Evolutionary conservation across 2,888 invertebrate genomes (phyloP), one percentile per base, ranked within the genome.

Genomic region (Biston stratarius): DNA sequence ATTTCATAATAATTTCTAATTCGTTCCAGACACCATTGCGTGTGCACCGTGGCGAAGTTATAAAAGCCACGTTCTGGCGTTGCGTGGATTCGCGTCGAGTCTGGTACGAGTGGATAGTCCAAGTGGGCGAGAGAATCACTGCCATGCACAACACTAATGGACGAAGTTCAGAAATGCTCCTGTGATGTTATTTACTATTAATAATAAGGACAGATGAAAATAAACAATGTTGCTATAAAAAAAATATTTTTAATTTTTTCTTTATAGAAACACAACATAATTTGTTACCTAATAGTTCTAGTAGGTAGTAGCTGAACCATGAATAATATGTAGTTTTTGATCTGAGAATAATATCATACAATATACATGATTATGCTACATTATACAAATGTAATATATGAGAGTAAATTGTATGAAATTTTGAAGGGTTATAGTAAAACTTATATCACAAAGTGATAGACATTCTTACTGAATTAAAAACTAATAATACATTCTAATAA

Each of bases 71-170:
- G 72, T 98, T 99, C 82, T 99, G 99, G 99, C 95, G 99, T 40
- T 95, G 96, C 71, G 96, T 96, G 61, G 96, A 95, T 71, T 85
- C 95, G 5, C 96, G 97, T 71, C 96, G 97, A 84, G 98, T 99
- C 10, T 99, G 99, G 99, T 99, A 99, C 82, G 99, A 99, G 87
- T 99, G 99, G 99, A 95, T 96, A 76, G 94, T 88, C 1, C 85
- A 89, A 78, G 91, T 89, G 3, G 91, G 88, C 10, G 83, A 84
- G 36, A 81, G 77, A 3, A 80, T 83, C 12, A 88, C 91, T 44
- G 80, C 84, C 8, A 70, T 93, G 47, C 94, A 94, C 71, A 94
- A 94, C 69, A 71, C 82, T 10, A 89, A 90, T 72, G 94, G 94
- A 38, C 81, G 84, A 51, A 91, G 92, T 79, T 89, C 93, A 9